These are phyloP conservation scores for Boloria selene DNA, from an alignment of 2,888 invertebrate species.

Conservation along the genomic window DNA sequence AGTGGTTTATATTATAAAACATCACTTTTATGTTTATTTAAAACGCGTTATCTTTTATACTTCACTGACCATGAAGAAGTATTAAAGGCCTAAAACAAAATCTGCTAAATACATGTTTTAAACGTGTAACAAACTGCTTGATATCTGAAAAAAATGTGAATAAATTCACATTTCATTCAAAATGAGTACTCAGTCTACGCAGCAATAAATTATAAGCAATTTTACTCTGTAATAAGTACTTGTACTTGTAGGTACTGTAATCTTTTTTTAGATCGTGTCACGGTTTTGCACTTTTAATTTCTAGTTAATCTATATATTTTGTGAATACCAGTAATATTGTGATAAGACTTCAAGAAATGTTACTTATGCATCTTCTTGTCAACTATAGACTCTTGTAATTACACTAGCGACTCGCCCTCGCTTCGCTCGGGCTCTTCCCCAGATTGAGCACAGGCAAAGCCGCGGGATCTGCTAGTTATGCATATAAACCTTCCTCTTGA, in stretches of 20 bases:
- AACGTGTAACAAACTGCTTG: slow-evolving; percentile 14
- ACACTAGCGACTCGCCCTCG: no score
- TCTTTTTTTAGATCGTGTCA: not conserved
- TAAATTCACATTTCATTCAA: slow-evolving; percentile 24
- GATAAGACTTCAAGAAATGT: no score
- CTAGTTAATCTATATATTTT: not conserved
- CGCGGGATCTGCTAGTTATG: no score
- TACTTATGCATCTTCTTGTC: no score
- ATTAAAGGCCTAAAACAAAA: slow-evolving; percentile 7
- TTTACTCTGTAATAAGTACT: slow-evolving; percentile 50
- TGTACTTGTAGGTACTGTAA: slow-evolving; percentile 37
- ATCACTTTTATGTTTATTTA: slow-evolving; percentile 1
- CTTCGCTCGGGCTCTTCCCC: no score
- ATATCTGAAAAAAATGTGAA: slow-evolving; percentile 17
- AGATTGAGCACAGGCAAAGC: no score
- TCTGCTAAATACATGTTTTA: slow-evolving; percentile 19
- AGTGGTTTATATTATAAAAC: slow-evolving; percentile 12
- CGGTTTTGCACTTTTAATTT: not conserved
- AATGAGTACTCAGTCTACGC: slow-evolving; percentile 7
- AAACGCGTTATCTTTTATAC: slow-evolving; percentile 16
- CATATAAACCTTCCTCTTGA: no score
- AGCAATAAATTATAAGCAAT: slow-evolving; percentile 65
- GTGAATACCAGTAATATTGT: no score
- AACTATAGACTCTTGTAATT: no score
- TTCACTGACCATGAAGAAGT: slow-evolving; percentile 12